Conservation (phyloP, 2,797 vertebrate genomes). For the Sparus aurata region DNA sequence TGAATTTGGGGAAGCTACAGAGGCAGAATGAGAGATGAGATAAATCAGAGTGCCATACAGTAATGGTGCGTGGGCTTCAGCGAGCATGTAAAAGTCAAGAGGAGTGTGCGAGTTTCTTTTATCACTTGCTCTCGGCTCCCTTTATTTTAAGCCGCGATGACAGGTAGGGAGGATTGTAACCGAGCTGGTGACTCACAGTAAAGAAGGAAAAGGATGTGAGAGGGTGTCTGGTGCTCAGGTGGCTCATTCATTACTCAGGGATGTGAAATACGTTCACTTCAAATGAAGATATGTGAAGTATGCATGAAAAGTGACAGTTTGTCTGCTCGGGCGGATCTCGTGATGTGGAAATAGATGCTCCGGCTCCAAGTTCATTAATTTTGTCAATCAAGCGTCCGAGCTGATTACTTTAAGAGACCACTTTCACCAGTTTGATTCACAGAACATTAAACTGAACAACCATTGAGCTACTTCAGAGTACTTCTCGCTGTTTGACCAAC, state of each 20-base stretch:
- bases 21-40: conserved; percentile 57
- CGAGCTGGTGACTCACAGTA: conserved; percentile 60
- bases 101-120: conserved; percentile 63
- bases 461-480: not conserved
- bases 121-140: conserved; percentile 57
- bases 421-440: not conserved
- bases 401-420: conserved; percentile 7
- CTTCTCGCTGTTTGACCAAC: not conserved
- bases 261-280: not conserved
- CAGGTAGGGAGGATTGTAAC: conserved; percentile 64
- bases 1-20: conserved; percentile 28
- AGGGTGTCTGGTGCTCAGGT: conserved; percentile 44
- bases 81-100: conserved; percentile 69
- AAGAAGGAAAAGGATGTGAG: conserved; percentile 42
- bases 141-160: conserved; percentile 73
- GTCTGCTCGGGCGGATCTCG: conserved; percentile 14
- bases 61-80: conserved; percentile 73
- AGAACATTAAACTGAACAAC: not conserved
- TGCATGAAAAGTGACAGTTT: conserved; percentile 20
- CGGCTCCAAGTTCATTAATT: too few species aligned
- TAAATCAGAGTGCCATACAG: conserved; percentile 69
- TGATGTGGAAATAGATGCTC: conserved; percentile 15
- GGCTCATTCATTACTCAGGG: conserved; percentile 51
- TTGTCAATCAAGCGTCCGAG: conserved; percentile 1
- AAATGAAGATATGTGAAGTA: conserved; percentile 15